A percentile compares a stretch with the other conserved stretches of the same genome.
These are phyloP conservation scores for Plectropomus leopardus DNA, from an alignment of 2,113 vertebrate genomes.

Conservation along the genomic window DNA sequence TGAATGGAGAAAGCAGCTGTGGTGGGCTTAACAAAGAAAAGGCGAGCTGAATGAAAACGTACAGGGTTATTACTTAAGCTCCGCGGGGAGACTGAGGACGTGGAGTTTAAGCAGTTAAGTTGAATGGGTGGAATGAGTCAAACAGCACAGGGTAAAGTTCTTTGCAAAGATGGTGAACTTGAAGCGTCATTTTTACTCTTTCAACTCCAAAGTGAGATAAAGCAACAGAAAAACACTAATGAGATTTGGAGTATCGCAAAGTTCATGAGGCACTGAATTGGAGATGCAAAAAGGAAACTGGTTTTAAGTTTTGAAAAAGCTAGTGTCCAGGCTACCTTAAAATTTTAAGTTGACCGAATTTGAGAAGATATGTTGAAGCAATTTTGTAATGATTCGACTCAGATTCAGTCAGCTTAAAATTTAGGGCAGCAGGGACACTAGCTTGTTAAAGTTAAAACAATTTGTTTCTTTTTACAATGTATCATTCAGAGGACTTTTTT, in stretches of 20 bases:
- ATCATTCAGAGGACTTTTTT: conserved; percentile 1
- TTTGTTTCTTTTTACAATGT: no score
- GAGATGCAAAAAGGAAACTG: no score
- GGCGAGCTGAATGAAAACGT: conserved; percentile 47
- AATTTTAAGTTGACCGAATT: no score
- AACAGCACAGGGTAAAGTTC: conserved; percentile 10
- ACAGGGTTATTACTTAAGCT: conserved; percentile 41
- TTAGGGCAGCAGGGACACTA: no score
- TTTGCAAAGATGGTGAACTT: conserved; percentile 4
- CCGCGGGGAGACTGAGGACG: conserved; percentile 18
- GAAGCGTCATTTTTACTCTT: background rate
- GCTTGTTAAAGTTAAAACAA: no score
- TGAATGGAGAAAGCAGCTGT: conserved; percentile 75
- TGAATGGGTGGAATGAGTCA: conserved; percentile 27
- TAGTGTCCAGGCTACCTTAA: no score
- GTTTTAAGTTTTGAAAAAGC: no score
- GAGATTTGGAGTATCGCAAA: background rate
- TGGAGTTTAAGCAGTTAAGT: conserved; percentile 11
- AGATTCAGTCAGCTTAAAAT: no score
- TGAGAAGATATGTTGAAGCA: no score
- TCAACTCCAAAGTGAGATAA: background rate
- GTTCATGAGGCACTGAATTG: background rate
- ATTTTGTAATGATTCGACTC: no score
- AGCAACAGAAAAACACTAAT: background rate
- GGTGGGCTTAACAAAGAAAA: conserved; percentile 49